Evolutionary conservation across 2,113 vertebrate species (phyloP).

Genomic region (Spea bombifrons): DNA sequence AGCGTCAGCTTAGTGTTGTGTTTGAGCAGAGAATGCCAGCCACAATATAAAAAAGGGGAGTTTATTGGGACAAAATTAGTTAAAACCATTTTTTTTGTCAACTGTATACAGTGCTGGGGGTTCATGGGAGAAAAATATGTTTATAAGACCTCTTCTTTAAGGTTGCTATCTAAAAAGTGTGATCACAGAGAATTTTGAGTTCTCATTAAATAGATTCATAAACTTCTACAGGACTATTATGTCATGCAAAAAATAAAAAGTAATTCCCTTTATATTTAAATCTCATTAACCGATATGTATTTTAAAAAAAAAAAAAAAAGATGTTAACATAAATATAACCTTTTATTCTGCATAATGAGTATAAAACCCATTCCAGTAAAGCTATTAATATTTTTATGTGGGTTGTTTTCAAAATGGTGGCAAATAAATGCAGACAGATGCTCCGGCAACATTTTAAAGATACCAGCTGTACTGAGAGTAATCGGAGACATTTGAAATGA

Average conservation of each 20-base stretch:
- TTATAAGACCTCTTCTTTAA: too few species aligned
- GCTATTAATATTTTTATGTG: conserved; percentile 11
- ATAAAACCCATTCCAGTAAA: conserved; percentile 10
- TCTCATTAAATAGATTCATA: not conserved
- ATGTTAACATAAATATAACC: conserved; percentile 1
- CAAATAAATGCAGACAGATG: conserved; percentile 25
- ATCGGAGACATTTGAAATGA: not conserved
- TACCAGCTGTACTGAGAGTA: conserved; percentile 6
- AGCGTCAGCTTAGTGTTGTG: too few species aligned
- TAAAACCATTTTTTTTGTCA: too few species aligned
- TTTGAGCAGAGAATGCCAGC: too few species aligned
- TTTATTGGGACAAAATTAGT: too few species aligned
- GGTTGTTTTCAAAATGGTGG: conserved; percentile 4
- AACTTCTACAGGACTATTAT: not conserved
- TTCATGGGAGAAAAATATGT: too few species aligned
- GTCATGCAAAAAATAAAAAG: not conserved
- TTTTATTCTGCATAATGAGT: conserved; percentile 13
- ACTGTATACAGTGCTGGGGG: too few species aligned
- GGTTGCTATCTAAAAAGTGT: too few species aligned
- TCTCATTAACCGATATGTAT: not conserved
- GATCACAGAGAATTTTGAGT: too few species aligned
- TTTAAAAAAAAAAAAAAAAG: not conserved
- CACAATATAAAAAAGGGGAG: too few species aligned
- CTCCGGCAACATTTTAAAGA: not conserved
- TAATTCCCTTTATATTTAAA: not conserved